A percentile compares a stretch with the other conserved stretches of the same genome.
phyloP scores from a whole-genome alignment of 1,140 invertebrate species.

The Dolichoris vasculosae region DNA sequence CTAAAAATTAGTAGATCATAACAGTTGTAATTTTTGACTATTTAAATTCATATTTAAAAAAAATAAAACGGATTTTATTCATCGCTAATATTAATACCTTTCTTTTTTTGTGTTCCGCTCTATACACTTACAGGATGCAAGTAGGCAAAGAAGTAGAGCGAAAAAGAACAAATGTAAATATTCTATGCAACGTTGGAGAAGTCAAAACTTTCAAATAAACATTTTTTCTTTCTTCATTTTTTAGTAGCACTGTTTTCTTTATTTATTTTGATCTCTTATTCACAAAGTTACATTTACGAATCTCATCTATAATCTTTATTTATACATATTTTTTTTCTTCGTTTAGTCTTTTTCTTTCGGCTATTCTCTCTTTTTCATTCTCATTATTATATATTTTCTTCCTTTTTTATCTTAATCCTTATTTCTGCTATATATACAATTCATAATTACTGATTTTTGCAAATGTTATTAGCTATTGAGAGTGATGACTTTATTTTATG shows the following conservation, averaged over 20 bases:
- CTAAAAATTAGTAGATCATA: too few species aligned
- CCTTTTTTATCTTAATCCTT: too few species aligned
- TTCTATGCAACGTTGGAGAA: background rate
- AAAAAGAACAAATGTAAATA: slow-evolving; percentile 17
- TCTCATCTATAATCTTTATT: background rate
- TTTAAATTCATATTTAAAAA: background rate
- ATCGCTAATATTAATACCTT: slow-evolving; percentile 27
- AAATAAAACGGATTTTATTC: background rate
- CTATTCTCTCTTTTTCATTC: too few species aligned
- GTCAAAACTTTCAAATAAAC: slow-evolving; percentile 10
- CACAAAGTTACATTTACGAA: background rate
- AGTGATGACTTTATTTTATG: too few species aligned
- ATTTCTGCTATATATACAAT: too few species aligned
- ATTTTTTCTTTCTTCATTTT: slow-evolving; percentile 1
- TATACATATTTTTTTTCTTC: background rate
- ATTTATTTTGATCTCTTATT: background rate
- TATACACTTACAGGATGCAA: background rate
- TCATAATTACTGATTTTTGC: too few species aligned
- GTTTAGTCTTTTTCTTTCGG: background rate
- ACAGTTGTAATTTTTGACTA: background rate
- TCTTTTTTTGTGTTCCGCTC: slow-evolving; percentile 16
- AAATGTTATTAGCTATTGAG: too few species aligned
- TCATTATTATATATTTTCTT: too few species aligned
- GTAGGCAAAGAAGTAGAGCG: slow-evolving; percentile 19
- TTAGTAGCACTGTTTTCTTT: background rate